phyloP scores from a whole-genome alignment of 2,113 vertebrate genomes.

The Cynocephalus volans region DNA sequence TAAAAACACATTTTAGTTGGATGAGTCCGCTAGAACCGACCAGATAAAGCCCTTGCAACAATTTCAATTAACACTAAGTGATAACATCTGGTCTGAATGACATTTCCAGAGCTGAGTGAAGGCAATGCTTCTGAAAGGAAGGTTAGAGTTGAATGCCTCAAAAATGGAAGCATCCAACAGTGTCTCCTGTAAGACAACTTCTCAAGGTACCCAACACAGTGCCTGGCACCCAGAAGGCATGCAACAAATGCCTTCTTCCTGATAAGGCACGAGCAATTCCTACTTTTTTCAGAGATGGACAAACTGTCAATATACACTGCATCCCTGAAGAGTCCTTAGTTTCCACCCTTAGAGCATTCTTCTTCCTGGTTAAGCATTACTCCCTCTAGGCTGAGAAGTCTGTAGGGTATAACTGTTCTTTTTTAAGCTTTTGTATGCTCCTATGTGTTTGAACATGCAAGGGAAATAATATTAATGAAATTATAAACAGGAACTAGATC shows the following conservation, averaged over 20 bases:
- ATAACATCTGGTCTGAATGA: not conserved
- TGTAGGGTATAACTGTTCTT: not conserved
- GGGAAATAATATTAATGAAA: not conserved
- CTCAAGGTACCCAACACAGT: not conserved
- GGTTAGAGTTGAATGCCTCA: not conserved
- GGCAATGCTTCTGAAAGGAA: conserved; percentile 22
- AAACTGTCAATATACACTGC: not conserved
- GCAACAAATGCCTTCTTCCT: not conserved
- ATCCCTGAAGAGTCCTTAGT: accelerated
- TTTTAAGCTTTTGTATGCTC: not conserved
- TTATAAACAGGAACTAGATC: not conserved
- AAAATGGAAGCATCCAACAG: not conserved
- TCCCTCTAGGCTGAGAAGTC: not conserved
- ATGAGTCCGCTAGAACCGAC: not conserved
- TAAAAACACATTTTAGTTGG: conserved; percentile 12
- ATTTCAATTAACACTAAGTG: not conserved
- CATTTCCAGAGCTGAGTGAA: not conserved
- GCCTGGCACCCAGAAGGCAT: not conserved
- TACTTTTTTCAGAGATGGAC: not conserved
- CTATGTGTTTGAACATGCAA: not conserved
- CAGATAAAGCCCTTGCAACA: not conserved
- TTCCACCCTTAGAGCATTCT: not conserved
- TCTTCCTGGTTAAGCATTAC: not conserved
- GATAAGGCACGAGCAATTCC: not conserved
- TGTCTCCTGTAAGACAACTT: not conserved